Base-by-base conservation (phyloP, 2,797 vertebrate species). In the Protosalanx chinensis region DNA sequence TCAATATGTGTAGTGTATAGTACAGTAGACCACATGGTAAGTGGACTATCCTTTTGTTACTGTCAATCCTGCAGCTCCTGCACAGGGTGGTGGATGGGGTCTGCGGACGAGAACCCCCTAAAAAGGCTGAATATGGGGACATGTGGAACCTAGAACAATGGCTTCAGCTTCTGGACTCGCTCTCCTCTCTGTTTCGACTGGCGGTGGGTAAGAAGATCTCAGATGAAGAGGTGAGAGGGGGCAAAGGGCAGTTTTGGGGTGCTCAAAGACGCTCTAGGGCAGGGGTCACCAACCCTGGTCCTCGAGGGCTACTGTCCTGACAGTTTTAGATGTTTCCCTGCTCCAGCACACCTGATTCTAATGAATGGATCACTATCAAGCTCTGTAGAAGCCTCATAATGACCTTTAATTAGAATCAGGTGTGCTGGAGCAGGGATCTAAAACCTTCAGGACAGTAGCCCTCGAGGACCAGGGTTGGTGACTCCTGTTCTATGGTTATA, bases 1-100 rank as follows among this genome's bases (percentile, higher is more conserved):
- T 18, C 18, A 56, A 16, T 18, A 56, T n/a, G 18, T 16, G 3
- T 53, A 16, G 5, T 53, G 16, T 6, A n/a, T 56, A 16, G 15
- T 56, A n/a, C 15, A 56, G 51, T 56, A n/a, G 51, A 18, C 51
- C 51, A 6, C 8, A 29, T 29, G 20, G 4, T 70, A 29, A 23
- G 69, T 20, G 23, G 23, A 27, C 23, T 27, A 27, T 27, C 1
- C 23, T 27, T 27, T 27, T 27, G 23, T 27, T 27, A 1, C 69
- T 79, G 10, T 0, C 0, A 0, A 66, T 33, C 2, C 81, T 63
- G 58, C 53, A 99, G 97, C 91, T 98, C 53, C 90, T 96, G 79
- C 97, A 98, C 86, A 93, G 90, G 75, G 75, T 95, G 68, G 84
- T 97, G 29, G 96, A 98, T 86, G 92, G 94, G n/a, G 66, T 98